Evolutionary conservation across 2,113 vertebrate species (phyloP).

Genomic region (Poecilia latipinna): DNA sequence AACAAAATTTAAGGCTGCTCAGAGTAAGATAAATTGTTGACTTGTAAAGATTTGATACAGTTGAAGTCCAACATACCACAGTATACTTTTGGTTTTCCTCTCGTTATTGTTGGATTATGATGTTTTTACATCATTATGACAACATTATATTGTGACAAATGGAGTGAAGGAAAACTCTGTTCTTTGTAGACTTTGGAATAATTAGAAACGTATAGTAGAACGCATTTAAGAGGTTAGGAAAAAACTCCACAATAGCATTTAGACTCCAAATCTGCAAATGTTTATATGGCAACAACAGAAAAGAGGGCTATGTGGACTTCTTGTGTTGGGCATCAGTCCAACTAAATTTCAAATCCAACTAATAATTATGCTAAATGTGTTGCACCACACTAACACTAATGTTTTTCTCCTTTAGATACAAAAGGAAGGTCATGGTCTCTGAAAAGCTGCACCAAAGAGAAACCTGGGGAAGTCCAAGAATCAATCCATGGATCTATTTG

Average conservation of each 20-base stretch:
- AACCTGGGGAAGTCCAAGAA: slow-evolving; percentile 8
- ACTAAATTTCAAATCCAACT: background rate
- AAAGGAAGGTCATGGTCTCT: background rate
- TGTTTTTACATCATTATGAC: background rate
- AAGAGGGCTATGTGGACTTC: background rate
- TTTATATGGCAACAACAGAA: background rate
- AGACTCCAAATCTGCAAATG: no score
- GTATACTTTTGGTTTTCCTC: background rate
- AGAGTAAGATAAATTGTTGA: background rate
- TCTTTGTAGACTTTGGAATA: background rate
- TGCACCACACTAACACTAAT: background rate
- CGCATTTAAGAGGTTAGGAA: background rate
- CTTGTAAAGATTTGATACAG: background rate
- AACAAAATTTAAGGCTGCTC: background rate
- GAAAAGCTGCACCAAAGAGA: slow-evolving; percentile 1
- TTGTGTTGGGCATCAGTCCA: background rate
- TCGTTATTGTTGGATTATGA: background rate
- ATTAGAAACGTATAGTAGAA: background rate
- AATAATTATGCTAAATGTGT: background rate
- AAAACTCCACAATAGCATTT: no score
- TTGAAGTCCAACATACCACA: background rate
- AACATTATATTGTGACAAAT: background rate
- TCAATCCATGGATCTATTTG: slow-evolving; percentile 35
- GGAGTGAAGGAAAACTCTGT: background rate
- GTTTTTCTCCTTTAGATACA: background rate